These are phyloP conservation scores for Abrostola tripartita DNA, from an alignment of 2,888 invertebrate genomes.

Conservation along the genomic window DNA sequence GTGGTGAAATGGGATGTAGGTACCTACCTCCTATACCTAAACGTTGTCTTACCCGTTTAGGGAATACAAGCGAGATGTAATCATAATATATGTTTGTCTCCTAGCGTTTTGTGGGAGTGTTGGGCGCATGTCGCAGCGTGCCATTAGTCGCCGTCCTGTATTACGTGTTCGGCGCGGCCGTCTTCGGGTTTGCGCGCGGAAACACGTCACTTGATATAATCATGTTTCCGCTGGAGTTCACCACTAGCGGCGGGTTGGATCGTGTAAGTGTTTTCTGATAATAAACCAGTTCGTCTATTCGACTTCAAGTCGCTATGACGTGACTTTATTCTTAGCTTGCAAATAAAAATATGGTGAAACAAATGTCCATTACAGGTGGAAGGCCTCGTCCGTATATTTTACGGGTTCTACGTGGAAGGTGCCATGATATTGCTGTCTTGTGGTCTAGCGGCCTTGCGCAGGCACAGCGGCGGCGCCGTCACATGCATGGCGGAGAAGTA, in stretches of 20 bases:
- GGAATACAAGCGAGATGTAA: too few species aligned
- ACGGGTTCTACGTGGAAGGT: constrained; percentile 91
- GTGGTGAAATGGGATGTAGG: too few species aligned
- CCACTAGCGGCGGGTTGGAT: constrained; percentile 91
- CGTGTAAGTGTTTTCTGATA: constrained; percentile 72
- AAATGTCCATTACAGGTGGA: constrained; percentile 73
- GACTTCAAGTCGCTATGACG: too few species aligned
- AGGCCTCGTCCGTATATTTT: constrained; percentile 88
- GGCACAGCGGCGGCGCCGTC: constrained; percentile 75
- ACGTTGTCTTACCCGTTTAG: too few species aligned
- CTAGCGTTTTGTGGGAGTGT: constrained; percentile 70
- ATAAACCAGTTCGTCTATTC: neutral
- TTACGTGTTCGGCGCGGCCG: constrained; percentile 88
- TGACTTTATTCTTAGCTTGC: too few species aligned
- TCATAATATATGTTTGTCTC: neutral
- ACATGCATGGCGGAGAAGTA: constrained; percentile 64
- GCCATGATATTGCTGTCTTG: constrained; percentile 90
- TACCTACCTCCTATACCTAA: too few species aligned
- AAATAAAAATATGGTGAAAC: neutral
- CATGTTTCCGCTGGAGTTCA: constrained; percentile 91
- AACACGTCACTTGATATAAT: constrained; percentile 85
- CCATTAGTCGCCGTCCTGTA: constrained; percentile 82
- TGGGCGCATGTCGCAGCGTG: constrained; percentile 76
- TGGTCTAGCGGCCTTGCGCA: constrained; percentile 88
- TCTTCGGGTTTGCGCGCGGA: constrained; percentile 89